phyloP scores from a whole-genome alignment of 2,888 invertebrate genomes.

The Arrhopalites spinosus region DNA sequence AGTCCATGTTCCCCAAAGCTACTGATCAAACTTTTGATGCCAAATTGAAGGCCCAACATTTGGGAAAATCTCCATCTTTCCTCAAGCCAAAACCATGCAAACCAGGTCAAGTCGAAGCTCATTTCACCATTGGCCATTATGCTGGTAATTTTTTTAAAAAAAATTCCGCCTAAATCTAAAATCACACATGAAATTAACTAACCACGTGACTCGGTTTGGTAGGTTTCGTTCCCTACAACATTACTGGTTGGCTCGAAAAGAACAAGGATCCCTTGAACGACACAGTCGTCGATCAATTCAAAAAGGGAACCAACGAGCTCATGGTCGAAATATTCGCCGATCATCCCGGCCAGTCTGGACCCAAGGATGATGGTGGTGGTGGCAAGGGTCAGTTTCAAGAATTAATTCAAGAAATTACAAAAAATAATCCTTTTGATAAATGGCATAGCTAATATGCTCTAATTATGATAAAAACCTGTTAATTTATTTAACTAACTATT shows the following conservation, averaged over 20 bases:
- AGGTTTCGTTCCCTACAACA: slow-evolving; percentile 99
- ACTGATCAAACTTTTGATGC: slow-evolving; percentile 97
- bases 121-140: slow-evolving; percentile 99
- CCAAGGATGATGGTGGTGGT: slow-evolving; percentile 67
- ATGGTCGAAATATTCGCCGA: slow-evolving; percentile 90
- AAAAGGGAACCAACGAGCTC: slow-evolving; percentile 86
- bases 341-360: slow-evolving; percentile 90
- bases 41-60: slow-evolving; percentile 98
- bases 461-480: too few relatives aligned
- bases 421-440: too few relatives aligned
- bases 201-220: too few relatives aligned
- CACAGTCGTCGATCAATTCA: slow-evolving; percentile 96
- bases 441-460: too few relatives aligned
- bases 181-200: too few relatives aligned
- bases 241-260: slow-evolving; percentile 99
- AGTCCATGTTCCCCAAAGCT: slow-evolving; percentile 99
- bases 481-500: too few relatives aligned
- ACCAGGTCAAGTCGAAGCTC: slow-evolving; percentile 93
- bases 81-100: slow-evolving; percentile 97
- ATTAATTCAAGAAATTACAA: too few relatives aligned
- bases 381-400: too few relatives aligned
- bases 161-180: too few relatives aligned
- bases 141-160: slow-evolving; percentile 99
- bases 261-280: slow-evolving; percentile 99
- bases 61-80: slow-evolving; percentile 98